phyloP scores from a whole-genome alignment of 1,140 invertebrate genomes.

The Cyphomyrmex costatus region DNA sequence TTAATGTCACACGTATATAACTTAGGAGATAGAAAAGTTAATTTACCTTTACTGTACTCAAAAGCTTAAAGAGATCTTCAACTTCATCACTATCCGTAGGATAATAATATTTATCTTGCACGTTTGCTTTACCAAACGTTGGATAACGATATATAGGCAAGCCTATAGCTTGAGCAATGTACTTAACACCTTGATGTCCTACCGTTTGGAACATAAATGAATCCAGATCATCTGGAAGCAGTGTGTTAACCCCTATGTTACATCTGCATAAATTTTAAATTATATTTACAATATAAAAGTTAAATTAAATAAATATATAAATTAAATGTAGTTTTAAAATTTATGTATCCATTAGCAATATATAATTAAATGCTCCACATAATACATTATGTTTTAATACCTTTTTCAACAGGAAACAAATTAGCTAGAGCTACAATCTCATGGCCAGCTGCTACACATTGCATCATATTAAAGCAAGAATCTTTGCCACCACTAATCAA shows the following conservation, averaged over 20 bases:
- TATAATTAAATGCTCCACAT: neutral
- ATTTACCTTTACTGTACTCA: slow-evolving; percentile 94
- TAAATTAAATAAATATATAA: slow-evolving; percentile 6
- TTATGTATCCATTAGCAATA: neutral
- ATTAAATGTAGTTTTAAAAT: neutral
- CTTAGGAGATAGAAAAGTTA: slow-evolving; percentile 43
- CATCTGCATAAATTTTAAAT: slow-evolving; percentile 50
- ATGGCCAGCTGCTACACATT: slow-evolving; percentile 98
- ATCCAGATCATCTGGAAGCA: slow-evolving; percentile 95
- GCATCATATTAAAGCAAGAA: slow-evolving; percentile 99
- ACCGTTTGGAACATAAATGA: slow-evolving; percentile 99
- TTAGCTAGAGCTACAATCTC: slow-evolving; percentile 98
- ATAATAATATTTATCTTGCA: slow-evolving; percentile 94
- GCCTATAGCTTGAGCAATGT: slow-evolving; percentile 97
- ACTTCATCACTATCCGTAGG: slow-evolving; percentile 98
- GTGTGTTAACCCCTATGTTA: slow-evolving; percentile 38
- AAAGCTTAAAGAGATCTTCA: slow-evolving; percentile 97
- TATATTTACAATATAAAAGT: slow-evolving; percentile 44
- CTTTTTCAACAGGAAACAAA: slow-evolving; percentile 95
- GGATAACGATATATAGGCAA: slow-evolving; percentile 95
- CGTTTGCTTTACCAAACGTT: slow-evolving; percentile 93
- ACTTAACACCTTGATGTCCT: slow-evolving; percentile 96
- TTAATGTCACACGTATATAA: neutral
- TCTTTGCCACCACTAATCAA: slow-evolving; percentile 99
- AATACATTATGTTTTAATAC: slow-evolving; percentile 85